These are phyloP conservation scores for Chaetogeoica ovagalla DNA, from an alignment of 2,888 invertebrate species.

Conservation along the genomic window DNA sequence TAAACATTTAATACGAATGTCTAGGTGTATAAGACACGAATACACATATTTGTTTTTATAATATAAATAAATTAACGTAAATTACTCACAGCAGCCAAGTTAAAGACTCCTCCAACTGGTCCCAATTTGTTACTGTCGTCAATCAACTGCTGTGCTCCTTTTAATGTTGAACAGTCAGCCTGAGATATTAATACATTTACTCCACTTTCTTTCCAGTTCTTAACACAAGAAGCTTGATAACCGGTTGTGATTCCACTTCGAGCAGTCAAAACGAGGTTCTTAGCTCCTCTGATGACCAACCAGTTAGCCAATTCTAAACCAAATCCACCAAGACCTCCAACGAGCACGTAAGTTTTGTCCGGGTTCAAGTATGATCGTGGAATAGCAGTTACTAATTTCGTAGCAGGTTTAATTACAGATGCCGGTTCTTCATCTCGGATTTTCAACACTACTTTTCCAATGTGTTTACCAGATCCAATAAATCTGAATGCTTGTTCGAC, in stretches of 20 bases:
- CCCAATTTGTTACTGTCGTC: conserved; percentile 60
- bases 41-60: too few relatives aligned
- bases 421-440: conserved; percentile 78
- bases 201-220: conserved; percentile 66
- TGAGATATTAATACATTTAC: conserved; percentile 61
- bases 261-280: conserved; percentile 81
- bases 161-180: conserved; percentile 59
- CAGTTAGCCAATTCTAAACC: conserved; percentile 91
- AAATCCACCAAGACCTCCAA: conserved; percentile 94
- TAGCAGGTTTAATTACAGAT: conserved; percentile 61
- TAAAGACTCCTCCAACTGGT: conserved; percentile 79
- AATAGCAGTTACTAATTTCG: conserved; percentile 74
- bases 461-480: conserved; percentile 97
- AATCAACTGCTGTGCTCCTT: conserved; percentile 60
- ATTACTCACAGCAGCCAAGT: conserved; percentile 78
- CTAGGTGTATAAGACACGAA: too few relatives aligned
- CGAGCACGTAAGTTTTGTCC: conserved; percentile 73
- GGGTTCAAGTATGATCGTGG: conserved; percentile 84
- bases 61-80: too few relatives aligned
- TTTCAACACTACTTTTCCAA: conserved; percentile 93
- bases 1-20: too few relatives aligned
- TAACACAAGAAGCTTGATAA: conserved; percentile 79
- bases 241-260: conserved; percentile 88
- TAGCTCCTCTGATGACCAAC: conserved; percentile 86
- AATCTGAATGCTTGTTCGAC: conserved; percentile 90